Evolutionary conservation across 2,797 vertebrate species (phyloP).

Genomic region (Anabas testudineus): DNA sequence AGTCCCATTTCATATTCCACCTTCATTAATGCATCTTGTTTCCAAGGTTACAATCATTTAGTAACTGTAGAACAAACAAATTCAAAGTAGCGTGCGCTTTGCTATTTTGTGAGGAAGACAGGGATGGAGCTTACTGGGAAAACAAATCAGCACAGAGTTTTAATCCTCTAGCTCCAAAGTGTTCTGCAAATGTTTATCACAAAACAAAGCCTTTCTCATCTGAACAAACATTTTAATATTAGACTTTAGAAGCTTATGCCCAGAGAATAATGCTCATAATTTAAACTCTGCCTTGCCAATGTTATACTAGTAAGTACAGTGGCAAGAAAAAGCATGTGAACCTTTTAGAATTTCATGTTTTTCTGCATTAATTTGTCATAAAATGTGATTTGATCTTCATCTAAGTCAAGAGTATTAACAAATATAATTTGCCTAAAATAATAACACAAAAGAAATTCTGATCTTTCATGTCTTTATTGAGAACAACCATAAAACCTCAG

Average conservation of each 20-base stretch:
- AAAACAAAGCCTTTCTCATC: slow-evolving; percentile 72
- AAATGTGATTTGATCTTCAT: too few relatives aligned
- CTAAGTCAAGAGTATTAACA: too few relatives aligned
- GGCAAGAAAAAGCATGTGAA: too few relatives aligned
- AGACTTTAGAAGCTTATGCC: slow-evolving; percentile 64
- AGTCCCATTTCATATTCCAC: slow-evolving; percentile 83
- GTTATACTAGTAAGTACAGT: slow-evolving; percentile 28
- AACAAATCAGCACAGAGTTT: slow-evolving; percentile 71
- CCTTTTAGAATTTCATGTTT: too few relatives aligned
- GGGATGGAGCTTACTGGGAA: slow-evolving; percentile 65
- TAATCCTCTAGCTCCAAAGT: slow-evolving; percentile 72
- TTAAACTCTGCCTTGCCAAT: slow-evolving; percentile 52
- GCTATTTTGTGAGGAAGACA: slow-evolving; percentile 70
- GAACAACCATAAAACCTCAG: too few relatives aligned
- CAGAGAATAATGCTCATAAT: slow-evolving; percentile 52
- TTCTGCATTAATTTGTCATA: too few relatives aligned
- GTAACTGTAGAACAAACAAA: slow-evolving; percentile 81
- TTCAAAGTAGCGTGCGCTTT: slow-evolving; percentile 71
- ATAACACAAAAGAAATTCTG: too few relatives aligned
- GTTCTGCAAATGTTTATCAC: slow-evolving; percentile 72
- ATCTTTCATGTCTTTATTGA: too few relatives aligned
- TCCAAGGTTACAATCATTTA: slow-evolving; percentile 85
- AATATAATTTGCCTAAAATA: too few relatives aligned
- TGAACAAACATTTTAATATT: slow-evolving; percentile 70
- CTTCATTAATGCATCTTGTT: slow-evolving; percentile 84